Conservation (phyloP, 1,140 invertebrate genomes). For the Metaphire vulgaris region DNA sequence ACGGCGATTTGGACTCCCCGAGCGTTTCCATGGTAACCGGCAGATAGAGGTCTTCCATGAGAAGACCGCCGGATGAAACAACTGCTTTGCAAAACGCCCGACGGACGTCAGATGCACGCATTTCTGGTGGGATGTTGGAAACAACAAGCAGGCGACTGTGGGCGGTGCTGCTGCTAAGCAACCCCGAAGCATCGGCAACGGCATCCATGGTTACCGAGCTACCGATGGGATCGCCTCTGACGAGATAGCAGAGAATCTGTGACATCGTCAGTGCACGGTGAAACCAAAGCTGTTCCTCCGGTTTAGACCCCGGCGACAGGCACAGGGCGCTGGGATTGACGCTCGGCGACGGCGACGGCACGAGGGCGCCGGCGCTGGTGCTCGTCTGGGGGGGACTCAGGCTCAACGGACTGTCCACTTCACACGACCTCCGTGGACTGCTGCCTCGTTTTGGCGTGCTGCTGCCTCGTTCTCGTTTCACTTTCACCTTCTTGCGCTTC, state of each 20-base stretch:
- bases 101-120: constrained; percentile 35
- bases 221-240: constrained; percentile 40
- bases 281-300: constrained; percentile 49
- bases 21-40: not conserved
- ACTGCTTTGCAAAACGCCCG: constrained; percentile 38
- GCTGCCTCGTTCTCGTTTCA: constrained; percentile 41
- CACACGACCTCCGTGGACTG: constrained; percentile 21
- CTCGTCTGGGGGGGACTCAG: not conserved
- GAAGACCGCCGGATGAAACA: constrained; percentile 41
- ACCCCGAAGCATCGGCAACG: constrained; percentile 40
- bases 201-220: constrained; percentile 37
- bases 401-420: constrained; percentile 3
- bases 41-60: constrained; percentile 22
- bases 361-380: not conserved
- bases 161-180: constrained; percentile 36
- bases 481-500: constrained; percentile 49
- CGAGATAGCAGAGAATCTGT: constrained; percentile 43
- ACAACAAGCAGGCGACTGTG: constrained; percentile 44
- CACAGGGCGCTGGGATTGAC: not conserved
- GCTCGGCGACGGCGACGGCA: not conserved
- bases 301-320: constrained; percentile 31
- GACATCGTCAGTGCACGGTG: constrained; percentile 42
- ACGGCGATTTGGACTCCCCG: not conserved
- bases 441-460: constrained; percentile 22
- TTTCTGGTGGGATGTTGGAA: constrained; percentile 41